Percentiles rank a stretch among this genome's conserved stretches.
Conservation (phyloP, 2,797 vertebrate genomes). For the Cirrhinus molitorella region DNA sequence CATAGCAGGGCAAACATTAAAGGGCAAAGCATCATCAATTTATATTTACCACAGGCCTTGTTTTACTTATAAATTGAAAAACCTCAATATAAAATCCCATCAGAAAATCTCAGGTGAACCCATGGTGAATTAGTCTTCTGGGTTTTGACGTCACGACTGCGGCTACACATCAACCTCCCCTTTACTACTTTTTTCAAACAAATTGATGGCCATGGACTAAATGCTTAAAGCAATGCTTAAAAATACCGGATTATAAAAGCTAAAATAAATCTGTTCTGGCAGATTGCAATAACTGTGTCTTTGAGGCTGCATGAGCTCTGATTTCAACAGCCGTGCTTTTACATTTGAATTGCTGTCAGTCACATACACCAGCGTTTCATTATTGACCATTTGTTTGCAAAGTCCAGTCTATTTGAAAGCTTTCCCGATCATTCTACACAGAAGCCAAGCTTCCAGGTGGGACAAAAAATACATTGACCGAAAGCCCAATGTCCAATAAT, state of each 20-base stretch:
- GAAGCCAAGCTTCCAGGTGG: constrained; percentile 3
- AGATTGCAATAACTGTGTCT: background rate
- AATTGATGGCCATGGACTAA: background rate
- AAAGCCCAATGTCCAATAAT: constrained; percentile 8
- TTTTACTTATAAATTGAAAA: too few species aligned
- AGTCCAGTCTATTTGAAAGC: background rate
- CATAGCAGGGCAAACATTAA: too few species aligned
- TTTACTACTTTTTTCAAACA: background rate
- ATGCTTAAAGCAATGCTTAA: background rate
- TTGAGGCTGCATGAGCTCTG: background rate
- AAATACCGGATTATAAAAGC: background rate
- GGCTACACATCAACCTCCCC: background rate
- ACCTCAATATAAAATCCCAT: background rate
- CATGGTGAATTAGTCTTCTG: background rate
- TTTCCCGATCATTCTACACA: constrained; percentile 8
- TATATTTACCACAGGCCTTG: too few species aligned
- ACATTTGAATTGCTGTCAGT: constrained; percentile 24
- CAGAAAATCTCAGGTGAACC: background rate
- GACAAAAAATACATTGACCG: constrained; percentile 20
- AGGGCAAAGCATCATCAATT: too few species aligned
- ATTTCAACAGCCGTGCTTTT: background rate
- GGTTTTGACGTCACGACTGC: background rate
- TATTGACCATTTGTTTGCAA: constrained; percentile 11
- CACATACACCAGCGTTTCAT: background rate
- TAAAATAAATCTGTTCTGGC: constrained; percentile 17